Conservation (phyloP, 2,797 vertebrate species). For the Bradypodion pumilum region DNA sequence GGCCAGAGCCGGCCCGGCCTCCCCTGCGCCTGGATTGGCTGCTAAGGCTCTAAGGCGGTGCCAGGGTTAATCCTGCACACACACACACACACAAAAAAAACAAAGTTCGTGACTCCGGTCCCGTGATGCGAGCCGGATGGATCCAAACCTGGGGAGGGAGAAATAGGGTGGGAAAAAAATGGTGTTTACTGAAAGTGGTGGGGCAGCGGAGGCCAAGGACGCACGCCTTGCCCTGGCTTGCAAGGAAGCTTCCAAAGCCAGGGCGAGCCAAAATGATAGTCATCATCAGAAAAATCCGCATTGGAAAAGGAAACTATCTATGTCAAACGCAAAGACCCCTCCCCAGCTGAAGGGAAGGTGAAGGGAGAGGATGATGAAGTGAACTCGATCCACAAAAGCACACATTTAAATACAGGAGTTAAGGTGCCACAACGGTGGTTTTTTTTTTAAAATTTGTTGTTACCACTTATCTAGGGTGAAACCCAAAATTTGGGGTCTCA, state of each 20-base stretch:
- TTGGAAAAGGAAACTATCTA: background rate
- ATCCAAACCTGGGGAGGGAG: background rate
- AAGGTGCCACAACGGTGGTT: too few relatives aligned
- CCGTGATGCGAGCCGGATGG: background rate
- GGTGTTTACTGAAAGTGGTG: background rate
- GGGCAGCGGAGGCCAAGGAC: background rate
- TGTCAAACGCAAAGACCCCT: background rate
- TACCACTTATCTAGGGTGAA: too few relatives aligned
- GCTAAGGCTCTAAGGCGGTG: background rate
- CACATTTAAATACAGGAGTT: too few relatives aligned
- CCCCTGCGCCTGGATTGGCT: conserved; percentile 36
- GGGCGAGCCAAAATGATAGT: too few relatives aligned
- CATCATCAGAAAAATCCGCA: background rate
- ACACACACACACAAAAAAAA: too few relatives aligned
- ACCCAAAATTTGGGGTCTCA: too few relatives aligned
- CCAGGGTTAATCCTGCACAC: background rate
- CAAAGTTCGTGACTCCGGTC: conserved; percentile 2
- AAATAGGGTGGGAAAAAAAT: accelerated
- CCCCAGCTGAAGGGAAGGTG: too few relatives aligned
- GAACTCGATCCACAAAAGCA: too few relatives aligned
- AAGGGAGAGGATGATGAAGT: too few relatives aligned
- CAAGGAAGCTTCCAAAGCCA: background rate
- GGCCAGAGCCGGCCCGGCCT: conserved; percentile 7
- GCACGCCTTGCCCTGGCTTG: background rate
- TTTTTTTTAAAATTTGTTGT: too few relatives aligned